Conservation (phyloP, 1,140 invertebrate genomes). For the Drusus annulatus region DNA sequence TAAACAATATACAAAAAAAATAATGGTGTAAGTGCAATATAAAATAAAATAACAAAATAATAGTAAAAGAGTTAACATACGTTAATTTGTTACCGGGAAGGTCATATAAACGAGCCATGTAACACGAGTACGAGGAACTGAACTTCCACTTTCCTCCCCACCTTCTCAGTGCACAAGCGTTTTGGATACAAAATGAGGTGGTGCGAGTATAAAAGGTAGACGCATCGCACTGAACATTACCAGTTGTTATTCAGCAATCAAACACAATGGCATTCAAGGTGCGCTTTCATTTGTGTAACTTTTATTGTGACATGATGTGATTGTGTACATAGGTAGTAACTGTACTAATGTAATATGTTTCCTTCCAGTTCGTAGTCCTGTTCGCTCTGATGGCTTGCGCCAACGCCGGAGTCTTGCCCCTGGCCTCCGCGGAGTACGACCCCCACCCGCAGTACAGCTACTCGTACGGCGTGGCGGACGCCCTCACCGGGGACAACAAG, state of each 20-base stretch:
- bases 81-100: too few species aligned
- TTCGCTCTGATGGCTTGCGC: constrained; percentile 60
- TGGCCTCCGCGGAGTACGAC: constrained; percentile 60
- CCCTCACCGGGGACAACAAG: constrained; percentile 76
- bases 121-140: neutral
- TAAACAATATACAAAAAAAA: too few species aligned
- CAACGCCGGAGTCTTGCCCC: constrained; percentile 54
- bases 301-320: neutral
- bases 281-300: too few species aligned
- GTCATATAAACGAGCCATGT: too few species aligned
- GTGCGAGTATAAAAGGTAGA: constrained; percentile 44
- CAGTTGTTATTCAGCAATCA: constrained; percentile 50
- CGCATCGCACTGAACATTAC: constrained; percentile 12
- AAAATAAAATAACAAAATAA: too few species aligned
- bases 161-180: too few species aligned
- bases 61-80: too few species aligned
- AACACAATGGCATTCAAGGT: constrained; percentile 57
- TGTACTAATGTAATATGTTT: constrained; percentile 28
- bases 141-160: too few species aligned
- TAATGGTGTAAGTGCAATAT: too few species aligned
- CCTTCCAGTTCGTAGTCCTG: constrained; percentile 62
- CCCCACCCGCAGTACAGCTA: constrained; percentile 68
- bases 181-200: too few species aligned
- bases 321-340: neutral
- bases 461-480: constrained; percentile 75